These are phyloP conservation scores for Galeruca laticollis DNA, from an alignment of 2,888 invertebrate species.

Conservation along the genomic window DNA sequence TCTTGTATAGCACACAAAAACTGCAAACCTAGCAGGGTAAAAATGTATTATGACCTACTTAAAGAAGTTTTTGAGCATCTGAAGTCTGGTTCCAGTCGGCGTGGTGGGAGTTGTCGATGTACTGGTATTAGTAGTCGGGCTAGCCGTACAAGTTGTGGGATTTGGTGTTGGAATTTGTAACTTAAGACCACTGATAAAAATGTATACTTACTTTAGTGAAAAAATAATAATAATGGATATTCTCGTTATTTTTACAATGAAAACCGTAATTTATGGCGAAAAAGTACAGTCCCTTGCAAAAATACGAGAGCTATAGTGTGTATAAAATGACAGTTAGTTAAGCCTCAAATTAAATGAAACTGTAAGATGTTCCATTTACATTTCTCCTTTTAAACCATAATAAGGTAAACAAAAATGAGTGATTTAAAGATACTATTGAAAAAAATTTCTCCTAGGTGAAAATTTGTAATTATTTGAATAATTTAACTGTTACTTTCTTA, in stretches of 20 bases:
- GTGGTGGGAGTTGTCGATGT: conserved; percentile 64
- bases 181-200: conserved; percentile 57
- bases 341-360: too few relatives aligned
- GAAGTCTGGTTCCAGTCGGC: conserved; percentile 76
- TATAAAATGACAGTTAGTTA: too few relatives aligned
- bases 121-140: conserved; percentile 38
- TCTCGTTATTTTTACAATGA: not conserved
- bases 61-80: conserved; percentile 97
- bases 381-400: too few relatives aligned
- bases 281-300: too few relatives aligned
- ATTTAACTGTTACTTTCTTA: too few relatives aligned
- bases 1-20: conserved; percentile 22
- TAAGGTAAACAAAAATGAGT: too few relatives aligned
- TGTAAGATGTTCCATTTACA: too few relatives aligned
- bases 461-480: too few relatives aligned
- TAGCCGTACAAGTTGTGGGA: conserved; percentile 59
- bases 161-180: conserved; percentile 59
- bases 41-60: conserved; percentile 74
- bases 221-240: not conserved
- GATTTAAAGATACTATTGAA: too few relatives aligned
- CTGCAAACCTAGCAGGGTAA: conserved; percentile 19
- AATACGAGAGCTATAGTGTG: too few relatives aligned
- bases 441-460: too few relatives aligned
- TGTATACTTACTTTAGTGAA: conserved; percentile 8
- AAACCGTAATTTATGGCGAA: not conserved